These are phyloP conservation scores for Tachuris rubrigastra DNA, from an alignment of 2,113 vertebrate species.

Conservation along the genomic window DNA sequence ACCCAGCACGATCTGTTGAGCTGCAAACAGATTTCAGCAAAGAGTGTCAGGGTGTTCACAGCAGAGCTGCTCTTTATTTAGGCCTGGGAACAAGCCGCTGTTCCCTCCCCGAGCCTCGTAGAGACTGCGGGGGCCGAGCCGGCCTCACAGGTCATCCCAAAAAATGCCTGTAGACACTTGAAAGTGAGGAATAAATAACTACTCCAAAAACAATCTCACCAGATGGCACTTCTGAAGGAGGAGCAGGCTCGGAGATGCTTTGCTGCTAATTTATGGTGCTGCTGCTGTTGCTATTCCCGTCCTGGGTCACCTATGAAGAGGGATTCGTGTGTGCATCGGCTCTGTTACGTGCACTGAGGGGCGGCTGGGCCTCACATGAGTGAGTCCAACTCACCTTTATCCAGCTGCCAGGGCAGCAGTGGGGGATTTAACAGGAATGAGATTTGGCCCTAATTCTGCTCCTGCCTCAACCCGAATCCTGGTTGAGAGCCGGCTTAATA, in stretches of 20 bases:
- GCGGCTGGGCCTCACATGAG: fast-evolving
- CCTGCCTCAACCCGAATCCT: not conserved
- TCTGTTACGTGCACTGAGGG: fast-evolving
- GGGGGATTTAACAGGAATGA: not conserved
- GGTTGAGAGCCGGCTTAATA: fast-evolving
- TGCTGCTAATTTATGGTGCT: constrained; percentile 17
- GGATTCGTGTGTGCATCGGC: fast-evolving
- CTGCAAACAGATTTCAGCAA: constrained; percentile 3
- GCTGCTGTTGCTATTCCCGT: not conserved
- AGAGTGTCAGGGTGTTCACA: not conserved
- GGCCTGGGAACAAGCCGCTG: constrained; percentile 29
- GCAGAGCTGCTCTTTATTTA: constrained; percentile 52
- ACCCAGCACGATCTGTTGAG: constrained; percentile 15
- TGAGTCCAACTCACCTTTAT: not conserved
- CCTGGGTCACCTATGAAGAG: not conserved
- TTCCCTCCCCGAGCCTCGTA: not conserved
- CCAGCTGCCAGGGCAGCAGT: not conserved
- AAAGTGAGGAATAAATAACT: constrained; percentile 59
- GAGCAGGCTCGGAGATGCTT: not conserved
- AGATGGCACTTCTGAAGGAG: constrained; percentile 51
- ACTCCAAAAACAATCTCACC: not conserved
- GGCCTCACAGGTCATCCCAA: constrained; percentile 7
- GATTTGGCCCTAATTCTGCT: not conserved
- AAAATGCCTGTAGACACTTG: not conserved
- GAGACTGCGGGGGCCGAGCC: constrained; percentile 12